Evolutionary conservation across 1,140 invertebrate species (phyloP).

Genomic region (Caerostris extrusa): DNA sequence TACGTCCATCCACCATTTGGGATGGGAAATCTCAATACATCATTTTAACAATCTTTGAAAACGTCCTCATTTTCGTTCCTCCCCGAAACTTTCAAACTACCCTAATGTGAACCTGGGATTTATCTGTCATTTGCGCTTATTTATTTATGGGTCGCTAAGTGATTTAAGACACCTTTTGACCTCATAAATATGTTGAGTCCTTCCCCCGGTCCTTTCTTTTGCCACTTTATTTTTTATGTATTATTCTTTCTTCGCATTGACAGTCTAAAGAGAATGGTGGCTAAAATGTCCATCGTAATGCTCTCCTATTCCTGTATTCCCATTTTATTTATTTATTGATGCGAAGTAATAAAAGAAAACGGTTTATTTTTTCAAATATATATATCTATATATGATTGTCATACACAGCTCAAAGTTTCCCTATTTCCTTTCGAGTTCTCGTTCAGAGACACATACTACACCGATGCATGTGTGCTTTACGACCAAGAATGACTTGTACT

Average conservation of each 20-base stretch:
- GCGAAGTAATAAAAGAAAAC: slow-evolving; percentile 35
- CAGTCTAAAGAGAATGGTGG: slow-evolving; percentile 22
- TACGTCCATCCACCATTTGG: not conserved
- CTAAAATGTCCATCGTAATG: slow-evolving; percentile 29
- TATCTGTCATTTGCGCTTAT: slow-evolving; percentile 72
- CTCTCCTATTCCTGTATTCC: not conserved
- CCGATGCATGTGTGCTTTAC: not conserved
- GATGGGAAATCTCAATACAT: slow-evolving; percentile 13
- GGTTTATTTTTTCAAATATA: slow-evolving; percentile 1
- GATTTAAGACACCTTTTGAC: slow-evolving; percentile 66
- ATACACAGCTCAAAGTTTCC: slow-evolving; percentile 5
- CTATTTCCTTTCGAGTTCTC: not conserved
- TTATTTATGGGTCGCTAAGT: slow-evolving; percentile 74
- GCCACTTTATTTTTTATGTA: slow-evolving; percentile 45
- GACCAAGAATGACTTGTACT: slow-evolving; percentile 8
- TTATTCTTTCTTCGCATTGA: slow-evolving; percentile 42
- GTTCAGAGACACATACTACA: too few species aligned
- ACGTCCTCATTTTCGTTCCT: slow-evolving; percentile 9
- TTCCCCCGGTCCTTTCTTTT: not conserved
- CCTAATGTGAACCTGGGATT: slow-evolving; percentile 56
- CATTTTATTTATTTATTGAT: slow-evolving; percentile 43
- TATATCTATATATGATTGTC: slow-evolving; percentile 11
- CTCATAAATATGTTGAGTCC: slow-evolving; percentile 69
- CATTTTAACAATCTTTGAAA: slow-evolving; percentile 53
- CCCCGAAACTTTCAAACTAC: not conserved